phyloP scores from a whole-genome alignment of 2,888 invertebrate species.

The Hyppa rectilinea region DNA sequence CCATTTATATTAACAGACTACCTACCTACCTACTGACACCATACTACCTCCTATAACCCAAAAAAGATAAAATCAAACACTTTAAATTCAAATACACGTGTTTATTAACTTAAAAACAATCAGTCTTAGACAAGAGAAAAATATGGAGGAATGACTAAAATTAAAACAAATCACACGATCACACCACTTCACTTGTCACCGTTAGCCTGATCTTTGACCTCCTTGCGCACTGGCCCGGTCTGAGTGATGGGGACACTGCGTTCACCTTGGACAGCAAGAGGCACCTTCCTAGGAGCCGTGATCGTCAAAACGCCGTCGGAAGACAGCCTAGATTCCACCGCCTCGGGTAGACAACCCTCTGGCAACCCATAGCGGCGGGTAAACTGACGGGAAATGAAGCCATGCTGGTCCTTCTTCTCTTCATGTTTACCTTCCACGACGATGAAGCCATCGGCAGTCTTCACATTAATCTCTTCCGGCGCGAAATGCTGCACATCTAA shows the following conservation, averaged over 20 bases:
- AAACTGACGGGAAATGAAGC: constrained; percentile 88
- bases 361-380: constrained; percentile 94
- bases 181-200: constrained; percentile 74
- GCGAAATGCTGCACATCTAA: constrained; percentile 94
- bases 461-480: constrained; percentile 94
- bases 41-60: too few species aligned
- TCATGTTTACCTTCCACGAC: constrained; percentile 94
- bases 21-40: too few species aligned
- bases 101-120: constrained; percentile 67
- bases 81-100: constrained; percentile 21
- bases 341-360: constrained; percentile 92
- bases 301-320: constrained; percentile 94
- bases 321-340: constrained; percentile 93
- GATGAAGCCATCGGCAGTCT: constrained; percentile 92
- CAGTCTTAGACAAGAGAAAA: constrained; percentile 51
- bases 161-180: constrained; percentile 5
- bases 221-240: constrained; percentile 91
- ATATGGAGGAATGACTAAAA: constrained; percentile 21
- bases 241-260: constrained; percentile 91
- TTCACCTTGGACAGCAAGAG: constrained; percentile 83
- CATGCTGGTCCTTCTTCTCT: constrained; percentile 93
- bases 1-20: too few species aligned
- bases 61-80: constrained; percentile 2
- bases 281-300: constrained; percentile 90
- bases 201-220: constrained; percentile 87